Percentiles rank a stretch among this genome's conserved stretches.
phyloP scores from a whole-genome alignment of 2,888 invertebrate species.

The Drosophila monieri region DNA sequence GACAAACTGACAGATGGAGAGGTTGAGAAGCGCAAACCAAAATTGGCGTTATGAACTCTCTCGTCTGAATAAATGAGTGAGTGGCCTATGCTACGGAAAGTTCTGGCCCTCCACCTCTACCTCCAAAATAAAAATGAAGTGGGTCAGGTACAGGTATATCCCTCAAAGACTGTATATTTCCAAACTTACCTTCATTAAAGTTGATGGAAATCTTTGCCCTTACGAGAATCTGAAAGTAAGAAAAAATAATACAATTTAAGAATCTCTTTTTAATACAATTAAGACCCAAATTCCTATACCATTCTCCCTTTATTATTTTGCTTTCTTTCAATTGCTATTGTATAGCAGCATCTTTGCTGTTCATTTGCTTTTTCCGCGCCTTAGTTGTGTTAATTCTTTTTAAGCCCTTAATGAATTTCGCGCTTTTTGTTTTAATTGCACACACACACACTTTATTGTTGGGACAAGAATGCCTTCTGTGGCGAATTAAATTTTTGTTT shows the following conservation, averaged over 20 bases:
- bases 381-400: slow-evolving; percentile 25
- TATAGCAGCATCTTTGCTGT: neutral
- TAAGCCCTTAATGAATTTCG: slow-evolving; percentile 12
- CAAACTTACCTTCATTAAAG: slow-evolving; percentile 1
- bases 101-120: neutral
- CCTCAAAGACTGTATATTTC: neutral
- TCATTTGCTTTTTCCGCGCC: slow-evolving; percentile 17
- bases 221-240: too few species aligned
- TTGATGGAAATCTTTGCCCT: neutral
- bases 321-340: too few species aligned
- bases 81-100: slow-evolving; percentile 6
- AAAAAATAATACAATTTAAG: too few species aligned
- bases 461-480: neutral
- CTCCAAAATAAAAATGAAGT: neutral
- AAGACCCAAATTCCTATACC: too few species aligned
- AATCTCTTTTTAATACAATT: too few species aligned
- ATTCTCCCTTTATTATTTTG: too few species aligned
- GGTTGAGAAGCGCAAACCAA: slow-evolving; percentile 8
- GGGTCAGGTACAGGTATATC: neutral
- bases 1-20: slow-evolving; percentile 18
- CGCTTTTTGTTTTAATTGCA: slow-evolving; percentile 12
- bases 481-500: slow-evolving; percentile 31
- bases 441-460: neutral
- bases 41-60: slow-evolving; percentile 42
- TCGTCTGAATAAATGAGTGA: slow-evolving; percentile 13